phyloP scores from a whole-genome alignment of 2,888 invertebrate species.

The Clepsis dumicolana region DNA sequence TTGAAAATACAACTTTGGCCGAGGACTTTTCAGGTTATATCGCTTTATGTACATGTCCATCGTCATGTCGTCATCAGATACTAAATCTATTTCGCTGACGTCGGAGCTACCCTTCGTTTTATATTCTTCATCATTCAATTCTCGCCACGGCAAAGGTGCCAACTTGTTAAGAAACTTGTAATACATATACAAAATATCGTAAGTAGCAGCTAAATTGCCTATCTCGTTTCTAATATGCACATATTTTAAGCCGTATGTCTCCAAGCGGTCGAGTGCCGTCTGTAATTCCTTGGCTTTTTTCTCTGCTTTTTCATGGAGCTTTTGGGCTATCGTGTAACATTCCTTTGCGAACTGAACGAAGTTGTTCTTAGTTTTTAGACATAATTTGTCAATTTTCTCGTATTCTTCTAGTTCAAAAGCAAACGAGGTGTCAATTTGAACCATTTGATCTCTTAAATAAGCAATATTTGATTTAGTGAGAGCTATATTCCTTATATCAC shows the following conservation, averaged over 20 bases:
- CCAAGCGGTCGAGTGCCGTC: slow-evolving; percentile 48
- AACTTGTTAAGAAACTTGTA: slow-evolving; percentile 53
- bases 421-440: slow-evolving; percentile 49
- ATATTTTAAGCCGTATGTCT: slow-evolving; percentile 49
- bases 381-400: slow-evolving; percentile 44
- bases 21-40: slow-evolving; percentile 6
- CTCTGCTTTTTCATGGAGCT: slow-evolving; percentile 47
- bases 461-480: slow-evolving; percentile 53
- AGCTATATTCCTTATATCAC: slow-evolving; percentile 54
- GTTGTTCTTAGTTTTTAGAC: slow-evolving; percentile 44
- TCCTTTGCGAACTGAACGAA: slow-evolving; percentile 52
- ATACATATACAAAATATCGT: slow-evolving; percentile 52
- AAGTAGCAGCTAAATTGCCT: slow-evolving; percentile 46
- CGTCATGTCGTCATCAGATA: not conserved
- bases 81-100: not conserved
- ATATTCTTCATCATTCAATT: slow-evolving; percentile 42
- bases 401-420: slow-evolving; percentile 49
- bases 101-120: not conserved
- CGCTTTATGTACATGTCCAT: not conserved
- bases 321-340: slow-evolving; percentile 50
- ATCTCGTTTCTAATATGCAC: slow-evolving; percentile 54
- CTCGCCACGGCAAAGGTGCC: slow-evolving; percentile 51
- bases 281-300: slow-evolving; percentile 45
- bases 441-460: slow-evolving; percentile 54
- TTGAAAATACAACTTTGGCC: slow-evolving; percentile 50